Conservation (phyloP, 2,797 vertebrate species). For the Syngnathus rostellatus region DNA sequence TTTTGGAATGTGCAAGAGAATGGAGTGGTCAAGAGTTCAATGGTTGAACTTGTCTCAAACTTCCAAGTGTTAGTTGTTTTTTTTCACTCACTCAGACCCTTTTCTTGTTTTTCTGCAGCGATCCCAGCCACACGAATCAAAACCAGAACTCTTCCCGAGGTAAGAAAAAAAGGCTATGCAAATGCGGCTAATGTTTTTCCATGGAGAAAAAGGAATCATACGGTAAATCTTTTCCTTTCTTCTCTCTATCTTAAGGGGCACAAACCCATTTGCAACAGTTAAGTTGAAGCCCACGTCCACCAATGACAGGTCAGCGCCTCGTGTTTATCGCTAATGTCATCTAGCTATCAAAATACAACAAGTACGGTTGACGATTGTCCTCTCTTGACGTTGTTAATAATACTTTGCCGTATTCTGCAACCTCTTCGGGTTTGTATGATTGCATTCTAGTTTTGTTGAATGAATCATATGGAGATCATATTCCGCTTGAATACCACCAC, state of each 20-base stretch:
- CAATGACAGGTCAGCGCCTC: slow-evolving; percentile 82
- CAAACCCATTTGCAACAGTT: slow-evolving; percentile 91
- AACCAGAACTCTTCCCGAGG: slow-evolving; percentile 71
- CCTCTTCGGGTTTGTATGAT: neutral
- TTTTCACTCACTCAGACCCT: neutral
- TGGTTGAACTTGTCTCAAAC: neutral
- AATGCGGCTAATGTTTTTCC: neutral
- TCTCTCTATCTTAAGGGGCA: slow-evolving; percentile 69
- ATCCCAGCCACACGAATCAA: slow-evolving; percentile 32
- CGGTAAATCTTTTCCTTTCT: neutral
- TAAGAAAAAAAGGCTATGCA: slow-evolving; percentile 24
- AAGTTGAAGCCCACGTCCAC: slow-evolving; percentile 86
- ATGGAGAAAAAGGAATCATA: neutral
- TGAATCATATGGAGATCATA: no score
- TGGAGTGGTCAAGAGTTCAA: neutral
- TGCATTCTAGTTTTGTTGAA: neutral
- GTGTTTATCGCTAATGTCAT: slow-evolving; percentile 18
- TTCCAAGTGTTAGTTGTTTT: neutral
- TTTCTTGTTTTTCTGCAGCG: slow-evolving; percentile 31
- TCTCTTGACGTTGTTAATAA: neutral
- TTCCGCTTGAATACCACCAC: neutral
- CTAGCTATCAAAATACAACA: neutral
- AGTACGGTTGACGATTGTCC: neutral
- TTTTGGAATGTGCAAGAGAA: neutral
- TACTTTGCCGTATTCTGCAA: neutral